phyloP scores from a whole-genome alignment of 1,140 invertebrate species.

The Drosophila murphyi region DNA sequence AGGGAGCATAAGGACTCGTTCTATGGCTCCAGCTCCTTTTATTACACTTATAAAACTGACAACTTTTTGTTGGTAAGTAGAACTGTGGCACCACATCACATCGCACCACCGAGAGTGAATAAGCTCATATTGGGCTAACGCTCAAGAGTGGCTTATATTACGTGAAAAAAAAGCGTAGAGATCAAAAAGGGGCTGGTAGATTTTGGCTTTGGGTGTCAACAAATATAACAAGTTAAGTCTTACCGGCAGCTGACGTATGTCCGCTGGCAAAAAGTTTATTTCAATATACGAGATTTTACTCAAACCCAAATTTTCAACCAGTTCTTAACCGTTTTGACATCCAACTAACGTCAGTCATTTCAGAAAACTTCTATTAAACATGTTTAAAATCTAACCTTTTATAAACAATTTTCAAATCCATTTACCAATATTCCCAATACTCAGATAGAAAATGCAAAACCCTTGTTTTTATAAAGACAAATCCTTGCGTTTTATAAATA shows the following conservation, averaged over 20 bases:
- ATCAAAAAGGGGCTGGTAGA: slow-evolving; percentile 6
- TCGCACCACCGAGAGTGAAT: not conserved
- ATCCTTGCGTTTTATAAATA: too few relatives aligned
- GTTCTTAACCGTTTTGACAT: not conserved
- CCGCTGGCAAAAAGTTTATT: not conserved
- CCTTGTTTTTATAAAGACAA: too few relatives aligned
- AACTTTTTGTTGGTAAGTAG: slow-evolving; percentile 45
- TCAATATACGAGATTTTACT: not conserved
- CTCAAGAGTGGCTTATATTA: slow-evolving; percentile 50
- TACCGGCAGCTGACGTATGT: not conserved
- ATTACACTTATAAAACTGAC: slow-evolving; percentile 33
- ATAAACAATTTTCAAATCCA: too few relatives aligned
- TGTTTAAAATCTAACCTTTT: too few relatives aligned
- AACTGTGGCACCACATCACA: slow-evolving; percentile 36
- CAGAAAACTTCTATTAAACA: too few relatives aligned
- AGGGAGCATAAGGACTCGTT: slow-evolving; percentile 12
- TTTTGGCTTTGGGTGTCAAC: slow-evolving; percentile 24
- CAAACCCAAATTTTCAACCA: not conserved
- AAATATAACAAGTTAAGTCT: slow-evolving; percentile 15
- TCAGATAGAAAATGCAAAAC: too few relatives aligned
- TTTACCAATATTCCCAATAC: too few relatives aligned
- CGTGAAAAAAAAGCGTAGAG: not conserved
- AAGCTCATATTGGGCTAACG: slow-evolving; percentile 19
- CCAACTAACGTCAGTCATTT: too few relatives aligned
- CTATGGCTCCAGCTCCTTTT: slow-evolving; percentile 16